Conservation (phyloP, 1,140 invertebrate species). For the Lasaia peninsularis region DNA sequence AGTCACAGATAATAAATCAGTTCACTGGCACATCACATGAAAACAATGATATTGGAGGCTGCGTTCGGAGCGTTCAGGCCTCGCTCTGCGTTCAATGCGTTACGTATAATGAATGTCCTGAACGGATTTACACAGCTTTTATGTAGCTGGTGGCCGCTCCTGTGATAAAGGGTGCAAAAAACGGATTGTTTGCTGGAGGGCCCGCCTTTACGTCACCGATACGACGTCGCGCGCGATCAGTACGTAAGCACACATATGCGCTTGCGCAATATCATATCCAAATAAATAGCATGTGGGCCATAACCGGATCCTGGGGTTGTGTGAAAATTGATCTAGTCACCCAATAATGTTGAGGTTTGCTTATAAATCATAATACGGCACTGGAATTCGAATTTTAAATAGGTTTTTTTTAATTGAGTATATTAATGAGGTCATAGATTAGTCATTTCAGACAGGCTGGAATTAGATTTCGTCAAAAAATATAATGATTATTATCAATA, state of each 20-base stretch:
- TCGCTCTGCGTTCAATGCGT: conserved; percentile 60
- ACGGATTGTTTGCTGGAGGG: conserved; percentile 65
- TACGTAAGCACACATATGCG: conserved; percentile 61
- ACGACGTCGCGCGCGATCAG: conserved; percentile 49
- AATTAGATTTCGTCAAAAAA: no score
- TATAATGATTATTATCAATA: no score
- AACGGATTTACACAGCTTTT: conserved; percentile 69
- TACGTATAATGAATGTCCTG: conserved; percentile 68
- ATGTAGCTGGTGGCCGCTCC: conserved; percentile 61
- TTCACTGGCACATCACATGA: conserved; percentile 43
- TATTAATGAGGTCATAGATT: no score
- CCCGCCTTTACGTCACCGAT: conserved; percentile 61
- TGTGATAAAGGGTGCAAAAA: conserved; percentile 73
- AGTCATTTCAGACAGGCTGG: no score
- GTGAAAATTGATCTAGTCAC: conserved; percentile 45
- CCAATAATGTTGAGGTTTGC: not conserved
- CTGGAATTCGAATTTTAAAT: no score
- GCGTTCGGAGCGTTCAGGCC: conserved; percentile 38
- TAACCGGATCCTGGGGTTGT: conserved; percentile 60
- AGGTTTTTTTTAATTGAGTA: no score
- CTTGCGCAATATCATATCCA: conserved; percentile 61
- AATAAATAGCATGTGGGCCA: conserved; percentile 70
- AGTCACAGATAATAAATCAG: conserved; percentile 32
- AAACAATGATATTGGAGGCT: conserved; percentile 31
- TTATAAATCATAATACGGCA: not conserved